phyloP scores from a whole-genome alignment of 2,797 vertebrate genomes.

The Gymnothorax reevesii region DNA sequence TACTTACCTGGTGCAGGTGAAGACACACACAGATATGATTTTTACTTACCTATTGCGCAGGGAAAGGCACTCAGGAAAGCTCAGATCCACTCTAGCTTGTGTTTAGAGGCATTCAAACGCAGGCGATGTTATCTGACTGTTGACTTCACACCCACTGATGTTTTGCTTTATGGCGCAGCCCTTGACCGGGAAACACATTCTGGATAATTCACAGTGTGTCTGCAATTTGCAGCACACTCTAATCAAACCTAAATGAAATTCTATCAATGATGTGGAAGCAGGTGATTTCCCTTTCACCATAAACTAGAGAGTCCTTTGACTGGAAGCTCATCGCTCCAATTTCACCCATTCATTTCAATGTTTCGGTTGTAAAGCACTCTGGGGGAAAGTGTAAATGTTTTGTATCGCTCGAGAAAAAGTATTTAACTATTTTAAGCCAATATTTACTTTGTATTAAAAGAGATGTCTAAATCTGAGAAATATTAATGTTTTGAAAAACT shows the following conservation, averaged over 20 bases:
- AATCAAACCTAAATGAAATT: conserved; percentile 18
- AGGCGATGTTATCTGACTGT: background rate
- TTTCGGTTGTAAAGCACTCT: conserved; percentile 39
- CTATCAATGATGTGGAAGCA: conserved; percentile 15
- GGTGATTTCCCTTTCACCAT: conserved; percentile 15
- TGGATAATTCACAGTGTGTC: conserved; percentile 19
- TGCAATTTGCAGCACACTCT: conserved; percentile 13
- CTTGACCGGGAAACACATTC: background rate
- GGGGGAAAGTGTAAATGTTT: conserved; percentile 32
- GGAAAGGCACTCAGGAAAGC: conserved; percentile 6
- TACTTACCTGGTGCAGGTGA: background rate
- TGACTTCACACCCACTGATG: background rate
- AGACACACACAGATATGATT: conserved; percentile 14
- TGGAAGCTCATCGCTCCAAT: conserved; percentile 34
- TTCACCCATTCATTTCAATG: conserved; percentile 32
- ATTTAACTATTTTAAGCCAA: conserved; percentile 56
- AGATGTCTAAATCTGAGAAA: conserved; percentile 55
- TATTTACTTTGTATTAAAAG: conserved; percentile 57
- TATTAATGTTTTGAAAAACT: conserved; percentile 56
- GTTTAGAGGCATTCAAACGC: background rate
- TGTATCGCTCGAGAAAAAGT: conserved; percentile 40
- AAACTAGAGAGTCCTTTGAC: background rate
- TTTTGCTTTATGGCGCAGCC: background rate
- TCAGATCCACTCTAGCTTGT: background rate
- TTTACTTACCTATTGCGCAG: background rate